A percentile compares a stretch with the other conserved stretches of the same genome.
Evolutionary conservation across 2,113 vertebrate genomes (phyloP).

Genomic region (Callocephalon fimbriatum): DNA sequence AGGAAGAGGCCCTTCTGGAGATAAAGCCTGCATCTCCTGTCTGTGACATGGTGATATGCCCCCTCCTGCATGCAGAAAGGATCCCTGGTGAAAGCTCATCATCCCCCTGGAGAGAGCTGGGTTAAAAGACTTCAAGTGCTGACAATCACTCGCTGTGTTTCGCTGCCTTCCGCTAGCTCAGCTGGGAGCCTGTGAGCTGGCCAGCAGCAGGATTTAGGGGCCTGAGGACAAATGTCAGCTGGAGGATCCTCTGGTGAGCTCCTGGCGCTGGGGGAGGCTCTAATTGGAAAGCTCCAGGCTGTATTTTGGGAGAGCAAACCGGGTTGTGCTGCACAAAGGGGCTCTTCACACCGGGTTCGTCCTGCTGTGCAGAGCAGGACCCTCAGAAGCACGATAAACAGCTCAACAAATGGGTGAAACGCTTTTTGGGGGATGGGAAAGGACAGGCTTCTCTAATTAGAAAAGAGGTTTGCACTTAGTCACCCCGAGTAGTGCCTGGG

Average conservation of each 20-base stretch:
- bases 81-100: neutral
- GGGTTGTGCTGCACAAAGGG: neutral
- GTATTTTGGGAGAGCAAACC: neutral
- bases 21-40: neutral
- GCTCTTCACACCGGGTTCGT: neutral
- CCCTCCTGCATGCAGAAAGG: neutral
- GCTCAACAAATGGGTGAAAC: neutral
- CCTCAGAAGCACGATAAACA: neutral
- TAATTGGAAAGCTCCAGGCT: constrained; percentile 16
- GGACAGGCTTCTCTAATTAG: constrained; percentile 49
- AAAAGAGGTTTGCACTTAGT: constrained; percentile 61
- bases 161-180: neutral
- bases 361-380: neutral
- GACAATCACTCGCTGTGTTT: neutral
- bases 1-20: constrained; percentile 50
- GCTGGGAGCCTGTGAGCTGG: neutral
- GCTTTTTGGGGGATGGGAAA: constrained; percentile 16
- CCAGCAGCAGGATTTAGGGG: constrained; percentile 31
- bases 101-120: neutral
- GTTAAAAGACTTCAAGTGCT: constrained; percentile 11
- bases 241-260: neutral
- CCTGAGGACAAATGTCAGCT: constrained; percentile 50
- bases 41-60: neutral
- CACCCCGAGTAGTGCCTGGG: constrained; percentile 36
- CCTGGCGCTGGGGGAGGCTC: neutral